These are phyloP conservation scores for Megalopta genalis DNA, from an alignment of 1,140 invertebrate genomes.

Conservation along the genomic window DNA sequence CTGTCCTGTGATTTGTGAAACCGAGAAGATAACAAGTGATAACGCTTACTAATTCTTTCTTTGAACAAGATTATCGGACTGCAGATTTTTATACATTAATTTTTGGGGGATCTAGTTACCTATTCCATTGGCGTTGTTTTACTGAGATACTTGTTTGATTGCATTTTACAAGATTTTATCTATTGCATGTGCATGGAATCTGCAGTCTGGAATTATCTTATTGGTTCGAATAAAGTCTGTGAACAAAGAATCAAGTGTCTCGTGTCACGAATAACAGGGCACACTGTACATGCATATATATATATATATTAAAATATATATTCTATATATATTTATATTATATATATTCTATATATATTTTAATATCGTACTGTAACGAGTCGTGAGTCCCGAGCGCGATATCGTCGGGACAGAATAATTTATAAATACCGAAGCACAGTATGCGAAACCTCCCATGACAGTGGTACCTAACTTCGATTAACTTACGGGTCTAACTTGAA, in stretches of 20 bases:
- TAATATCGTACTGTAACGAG: constrained; percentile 30
- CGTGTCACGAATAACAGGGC: not conserved
- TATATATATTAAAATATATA: not conserved
- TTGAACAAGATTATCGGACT: no score
- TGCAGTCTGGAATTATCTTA: no score
- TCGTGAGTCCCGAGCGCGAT: constrained; percentile 7
- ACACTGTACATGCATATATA: not conserved
- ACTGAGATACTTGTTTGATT: no score
- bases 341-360: constrained; percentile 46
- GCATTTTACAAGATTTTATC: no score
- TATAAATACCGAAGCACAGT: constrained; percentile 55
- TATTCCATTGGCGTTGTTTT: no score
- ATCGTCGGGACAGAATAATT: constrained; percentile 52
- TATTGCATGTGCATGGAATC: no score
- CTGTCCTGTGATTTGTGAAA: not conserved
- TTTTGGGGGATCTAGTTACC: no score
- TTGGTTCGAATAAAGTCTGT: no score
- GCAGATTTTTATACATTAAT: no score
- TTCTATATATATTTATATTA: no score
- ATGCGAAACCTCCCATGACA: constrained; percentile 57
- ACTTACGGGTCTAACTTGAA: constrained; percentile 52
- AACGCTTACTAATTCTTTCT: no score
- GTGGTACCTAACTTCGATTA: constrained; percentile 59
- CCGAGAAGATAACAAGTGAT: no score
- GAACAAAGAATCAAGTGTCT: not conserved